A percentile compares a stretch with the other conserved stretches of the same genome.
phyloP scores from a whole-genome alignment of 2,888 invertebrate genomes.

The Nesidiocoris tenuis region DNA sequence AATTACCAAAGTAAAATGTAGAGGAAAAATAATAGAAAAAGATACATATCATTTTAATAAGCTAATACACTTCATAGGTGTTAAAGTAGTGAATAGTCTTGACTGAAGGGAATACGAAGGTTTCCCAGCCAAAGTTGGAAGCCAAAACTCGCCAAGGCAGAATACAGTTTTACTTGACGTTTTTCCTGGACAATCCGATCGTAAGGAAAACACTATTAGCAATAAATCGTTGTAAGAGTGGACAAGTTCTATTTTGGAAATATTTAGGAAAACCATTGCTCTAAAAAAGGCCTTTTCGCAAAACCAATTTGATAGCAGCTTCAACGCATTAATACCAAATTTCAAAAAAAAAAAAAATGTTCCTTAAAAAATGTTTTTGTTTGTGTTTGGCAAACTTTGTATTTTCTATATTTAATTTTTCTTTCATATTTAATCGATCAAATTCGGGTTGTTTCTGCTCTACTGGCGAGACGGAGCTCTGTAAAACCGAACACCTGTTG shows the following conservation, averaged over 20 bases:
- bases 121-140: too few relatives aligned
- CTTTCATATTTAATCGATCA: too few relatives aligned
- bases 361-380: too few relatives aligned
- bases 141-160: neutral
- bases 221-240: slow-evolving; percentile 25
- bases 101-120: neutral
- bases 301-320: too few relatives aligned
- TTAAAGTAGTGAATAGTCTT: neutral
- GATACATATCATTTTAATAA: slow-evolving; percentile 40
- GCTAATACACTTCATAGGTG: slow-evolving; percentile 32
- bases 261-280: slow-evolving; percentile 1
- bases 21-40: slow-evolving; percentile 18
- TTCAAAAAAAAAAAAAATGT: too few relatives aligned
- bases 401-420: too few relatives aligned
- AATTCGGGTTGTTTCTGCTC: too few relatives aligned
- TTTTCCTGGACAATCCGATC: slow-evolving; percentile 29
- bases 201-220: slow-evolving; percentile 19
- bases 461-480: too few relatives aligned
- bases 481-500: too few relatives aligned
- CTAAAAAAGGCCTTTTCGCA: slow-evolving; percentile 18
- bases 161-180: too few relatives aligned
- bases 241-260: slow-evolving; percentile 26
- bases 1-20: neutral
- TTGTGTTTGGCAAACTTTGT: too few relatives aligned
- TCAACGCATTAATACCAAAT: too few relatives aligned